A percentile compares a stretch with the other conserved stretches of the same genome.
phyloP scores from a whole-genome alignment of 2,888 invertebrate species.

The Lacanobia wlatinum region DNA sequence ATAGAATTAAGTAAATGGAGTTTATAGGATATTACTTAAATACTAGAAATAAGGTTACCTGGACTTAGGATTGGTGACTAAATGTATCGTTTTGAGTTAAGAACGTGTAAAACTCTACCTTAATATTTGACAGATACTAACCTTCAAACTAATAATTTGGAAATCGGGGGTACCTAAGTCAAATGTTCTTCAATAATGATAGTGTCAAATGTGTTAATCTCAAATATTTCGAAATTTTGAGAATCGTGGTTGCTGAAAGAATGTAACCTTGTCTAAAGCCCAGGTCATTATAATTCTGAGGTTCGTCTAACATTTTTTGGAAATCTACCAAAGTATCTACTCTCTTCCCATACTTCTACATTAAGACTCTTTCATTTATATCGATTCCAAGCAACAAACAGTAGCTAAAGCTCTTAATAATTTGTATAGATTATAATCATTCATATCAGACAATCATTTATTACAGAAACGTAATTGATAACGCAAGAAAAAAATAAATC shows the following conservation, averaged over 20 bases:
- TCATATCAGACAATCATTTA: not conserved
- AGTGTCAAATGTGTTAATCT: no score
- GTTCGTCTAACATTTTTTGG: not conserved
- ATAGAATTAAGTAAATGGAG: not conserved
- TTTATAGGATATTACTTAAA: not conserved
- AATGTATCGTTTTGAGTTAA: not conserved
- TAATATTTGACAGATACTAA: not conserved
- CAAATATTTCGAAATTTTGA: not conserved
- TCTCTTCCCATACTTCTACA: no score
- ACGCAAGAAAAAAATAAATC: conserved; percentile 13
- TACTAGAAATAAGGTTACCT: not conserved
- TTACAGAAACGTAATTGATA: conserved; percentile 2
- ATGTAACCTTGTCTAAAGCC: not conserved
- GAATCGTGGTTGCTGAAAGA: not conserved
- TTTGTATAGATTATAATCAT: not conserved
- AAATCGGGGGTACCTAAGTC: not conserved
- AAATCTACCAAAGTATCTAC: no score
- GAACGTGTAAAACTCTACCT: not conserved
- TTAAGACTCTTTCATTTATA: not conserved
- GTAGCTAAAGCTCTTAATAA: not conserved
- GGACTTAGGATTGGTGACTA: not conserved
- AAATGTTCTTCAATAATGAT: no score
- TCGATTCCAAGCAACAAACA: not conserved
- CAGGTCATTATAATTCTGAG: not conserved
- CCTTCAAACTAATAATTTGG: not conserved